Evolutionary conservation across 2,888 invertebrate genomes (phyloP).

Genomic region (Flabesymbios commensalis): DNA sequence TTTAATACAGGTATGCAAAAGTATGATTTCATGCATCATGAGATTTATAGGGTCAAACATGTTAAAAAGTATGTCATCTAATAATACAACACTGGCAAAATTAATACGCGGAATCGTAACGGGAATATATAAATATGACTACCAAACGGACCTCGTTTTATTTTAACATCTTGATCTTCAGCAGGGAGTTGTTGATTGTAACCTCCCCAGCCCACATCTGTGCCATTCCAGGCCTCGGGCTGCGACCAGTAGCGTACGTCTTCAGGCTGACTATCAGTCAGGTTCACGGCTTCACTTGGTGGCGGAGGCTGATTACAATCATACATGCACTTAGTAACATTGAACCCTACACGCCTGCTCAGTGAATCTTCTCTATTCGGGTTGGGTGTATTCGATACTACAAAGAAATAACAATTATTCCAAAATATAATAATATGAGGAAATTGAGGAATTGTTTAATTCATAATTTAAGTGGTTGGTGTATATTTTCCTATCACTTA

Average conservation of each 20-base stretch:
- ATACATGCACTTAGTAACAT: neutral
- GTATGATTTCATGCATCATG: neutral
- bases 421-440: too few relatives aligned
- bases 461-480: too few relatives aligned
- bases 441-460: too few relatives aligned
- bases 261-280: neutral
- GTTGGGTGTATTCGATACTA: neutral
- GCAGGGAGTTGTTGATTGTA: neutral
- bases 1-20: too few relatives aligned
- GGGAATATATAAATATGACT: neutral
- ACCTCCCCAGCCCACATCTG: too few relatives aligned
- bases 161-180: neutral
- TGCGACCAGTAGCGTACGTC: conserved; percentile 2
- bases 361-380: neutral
- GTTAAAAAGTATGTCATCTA: neutral
- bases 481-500: neutral
- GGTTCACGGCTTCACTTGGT: neutral
- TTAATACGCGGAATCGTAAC: neutral
- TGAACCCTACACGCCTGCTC: neutral
- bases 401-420: neutral
- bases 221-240: neutral
- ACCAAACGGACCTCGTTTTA: neutral
- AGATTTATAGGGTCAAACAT: neutral
- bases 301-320: neutral
- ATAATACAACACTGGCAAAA: too few relatives aligned